Evolutionary conservation across 2,888 invertebrate genomes (phyloP).

Genomic region (Heteromurus nitidus): DNA sequence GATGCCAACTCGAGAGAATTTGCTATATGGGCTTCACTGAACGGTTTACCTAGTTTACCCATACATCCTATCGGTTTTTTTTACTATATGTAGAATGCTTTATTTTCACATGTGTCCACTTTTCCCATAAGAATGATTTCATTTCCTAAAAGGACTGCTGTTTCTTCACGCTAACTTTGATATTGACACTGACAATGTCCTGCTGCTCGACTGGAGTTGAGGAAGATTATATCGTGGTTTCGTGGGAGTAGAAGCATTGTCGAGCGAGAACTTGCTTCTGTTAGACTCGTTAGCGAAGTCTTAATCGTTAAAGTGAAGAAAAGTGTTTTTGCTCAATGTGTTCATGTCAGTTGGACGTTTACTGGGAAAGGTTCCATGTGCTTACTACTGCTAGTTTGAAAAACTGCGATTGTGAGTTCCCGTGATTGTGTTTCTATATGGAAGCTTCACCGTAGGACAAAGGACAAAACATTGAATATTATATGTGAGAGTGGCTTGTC

Average conservation of each 20-base stretch:
- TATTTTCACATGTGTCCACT: neutral
- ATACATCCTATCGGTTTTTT: neutral
- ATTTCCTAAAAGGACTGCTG: neutral
- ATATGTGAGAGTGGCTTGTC: too few relatives aligned
- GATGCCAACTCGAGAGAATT: conserved; percentile 19
- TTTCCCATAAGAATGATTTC: neutral
- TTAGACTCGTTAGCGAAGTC: neutral
- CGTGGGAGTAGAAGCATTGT: neutral
- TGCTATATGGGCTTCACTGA: conserved; percentile 1
- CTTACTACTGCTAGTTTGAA: too few relatives aligned
- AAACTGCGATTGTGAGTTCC: too few relatives aligned
- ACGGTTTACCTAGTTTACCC: neutral
- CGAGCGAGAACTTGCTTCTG: neutral
- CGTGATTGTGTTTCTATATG: neutral
- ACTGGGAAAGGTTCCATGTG: neutral
- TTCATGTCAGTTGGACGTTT: neutral
- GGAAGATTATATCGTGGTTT: neutral
- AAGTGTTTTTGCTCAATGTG: too few relatives aligned
- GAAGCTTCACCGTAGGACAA: neutral
- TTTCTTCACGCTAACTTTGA: conserved; percentile 4
- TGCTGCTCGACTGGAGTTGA: conserved; percentile 5
- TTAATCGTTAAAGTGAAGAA: conserved; percentile 4
- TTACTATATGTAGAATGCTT: neutral
- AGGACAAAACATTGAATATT: too few relatives aligned
- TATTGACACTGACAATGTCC: conserved; percentile 30